Conservation (phyloP, 2,113 vertebrate genomes). For the Eulemur rufifrons region DNA sequence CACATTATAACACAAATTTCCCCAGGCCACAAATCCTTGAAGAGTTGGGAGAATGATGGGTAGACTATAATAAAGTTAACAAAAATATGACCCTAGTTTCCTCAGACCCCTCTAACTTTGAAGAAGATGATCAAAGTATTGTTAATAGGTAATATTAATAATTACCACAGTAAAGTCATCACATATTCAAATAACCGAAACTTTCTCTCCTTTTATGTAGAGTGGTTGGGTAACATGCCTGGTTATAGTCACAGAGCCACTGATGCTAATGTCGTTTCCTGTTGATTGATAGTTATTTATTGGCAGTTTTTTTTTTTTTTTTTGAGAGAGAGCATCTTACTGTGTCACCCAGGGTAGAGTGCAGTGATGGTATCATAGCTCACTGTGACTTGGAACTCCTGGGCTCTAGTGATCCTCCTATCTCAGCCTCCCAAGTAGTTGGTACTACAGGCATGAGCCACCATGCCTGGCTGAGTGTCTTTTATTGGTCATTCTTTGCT, state of each 20-base stretch:
- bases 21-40: background rate
- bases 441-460: no score
- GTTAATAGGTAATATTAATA: background rate
- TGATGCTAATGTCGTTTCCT: background rate
- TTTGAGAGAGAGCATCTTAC: background rate
- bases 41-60: background rate
- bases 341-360: no score
- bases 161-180: background rate
- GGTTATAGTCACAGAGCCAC: background rate
- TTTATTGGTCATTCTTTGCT: background rate
- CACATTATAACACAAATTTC: background rate
- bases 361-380: background rate
- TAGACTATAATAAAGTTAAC: background rate
- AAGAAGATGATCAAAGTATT: slow-evolving; percentile 8
- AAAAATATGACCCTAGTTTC: background rate
- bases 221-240: background rate
- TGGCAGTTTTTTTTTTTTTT: background rate
- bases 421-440: no score
- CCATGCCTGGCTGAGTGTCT: no score
- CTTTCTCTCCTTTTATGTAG: background rate
- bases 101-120: background rate
- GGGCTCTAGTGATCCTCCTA: background rate
- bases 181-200: background rate
- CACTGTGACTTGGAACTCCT: background rate
- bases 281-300: background rate